Percentiles rank a stretch among this genome's conserved stretches.
These are phyloP conservation scores for Cataglyphis hispanica DNA, from an alignment of 1,140 invertebrate genomes.

Conservation along the genomic window DNA sequence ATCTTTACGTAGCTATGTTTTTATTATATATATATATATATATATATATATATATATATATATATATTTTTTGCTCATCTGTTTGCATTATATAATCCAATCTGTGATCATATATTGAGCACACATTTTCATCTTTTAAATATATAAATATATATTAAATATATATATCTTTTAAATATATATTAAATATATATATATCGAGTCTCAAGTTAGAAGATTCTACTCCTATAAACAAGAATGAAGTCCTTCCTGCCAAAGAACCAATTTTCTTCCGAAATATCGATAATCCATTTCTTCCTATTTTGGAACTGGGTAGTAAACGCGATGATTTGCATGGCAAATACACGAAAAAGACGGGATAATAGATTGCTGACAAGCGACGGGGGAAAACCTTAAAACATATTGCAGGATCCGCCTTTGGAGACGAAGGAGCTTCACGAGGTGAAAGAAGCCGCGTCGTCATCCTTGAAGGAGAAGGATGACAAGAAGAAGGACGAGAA, in stretches of 20 bases:
- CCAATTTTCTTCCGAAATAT: background rate
- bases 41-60: too few relatives aligned
- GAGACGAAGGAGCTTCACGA: conserved; percentile 55
- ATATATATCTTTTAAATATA: too few relatives aligned
- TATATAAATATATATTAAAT: background rate
- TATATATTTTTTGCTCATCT: background rate
- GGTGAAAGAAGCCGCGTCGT: conserved; percentile 40
- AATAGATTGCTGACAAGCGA: conserved; percentile 1
- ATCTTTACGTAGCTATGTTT: background rate
- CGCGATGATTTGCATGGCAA: background rate
- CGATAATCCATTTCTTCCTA: background rate
- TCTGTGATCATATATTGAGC: background rate
- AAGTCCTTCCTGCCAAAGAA: background rate
- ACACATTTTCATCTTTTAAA: background rate
- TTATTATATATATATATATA: too few relatives aligned
- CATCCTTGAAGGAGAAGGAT: conserved; percentile 61
- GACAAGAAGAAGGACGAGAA: conserved; percentile 86
- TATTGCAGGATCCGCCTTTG: conserved; percentile 63
- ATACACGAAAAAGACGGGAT: background rate
- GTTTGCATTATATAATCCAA: too few relatives aligned
- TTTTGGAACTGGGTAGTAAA: background rate
- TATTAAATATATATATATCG: background rate
- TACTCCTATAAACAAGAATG: background rate
- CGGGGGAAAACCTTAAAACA: background rate
- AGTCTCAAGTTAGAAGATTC: background rate